Base-by-base conservation (phyloP, 2,797 vertebrate species). In the Thaleichthys pacificus region DNA sequence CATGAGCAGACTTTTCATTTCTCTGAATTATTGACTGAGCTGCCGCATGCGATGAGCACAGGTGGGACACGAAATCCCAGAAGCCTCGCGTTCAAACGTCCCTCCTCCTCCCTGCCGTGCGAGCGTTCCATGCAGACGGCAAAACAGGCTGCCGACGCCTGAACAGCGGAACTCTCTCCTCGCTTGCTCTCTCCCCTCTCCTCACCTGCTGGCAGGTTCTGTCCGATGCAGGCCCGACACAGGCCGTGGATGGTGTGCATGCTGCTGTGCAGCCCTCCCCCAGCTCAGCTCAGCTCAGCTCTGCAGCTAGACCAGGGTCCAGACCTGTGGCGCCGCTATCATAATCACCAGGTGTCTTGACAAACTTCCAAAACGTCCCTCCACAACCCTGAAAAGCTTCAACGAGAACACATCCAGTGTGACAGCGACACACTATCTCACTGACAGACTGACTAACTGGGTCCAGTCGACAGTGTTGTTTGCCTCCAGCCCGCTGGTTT, bases 221-320 rank as follows among this genome's bases (percentile, higher is more conserved):
- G 91, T 86, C 93, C 93, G 2, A 96, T 96, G 86, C 97, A 97
- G 89, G 89, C 88, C 77, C 91, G 93, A 91, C 95, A 97, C 82
- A 97, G 92, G 42, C 96, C 94, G 75, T 95, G 91, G 87, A 96
- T 95, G 62, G 93, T 96, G 89, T 95, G 95, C 96, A 97, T 96
- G 88, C 72, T 57, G 32, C 12, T 63, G 86, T 91, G 89, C 61
- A 9, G 70, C 64, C 54, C 8, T 6, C 5, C 32, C 32, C 19
- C 19, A 19, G 54, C 17, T 21, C n/a, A 24, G 21, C 17, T 21
- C n/a, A 24, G 21, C 24, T 5, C 61, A 15, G 26, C 24, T 68
- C 66, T 30, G 66, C 51, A 68, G 9, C 28, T 56, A 68, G 57
- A 73, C 28, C 57, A 64, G 70, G 47, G 67, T 30, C 14, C 58